Percentiles rank a stretch among this genome's conserved stretches.
Conservation (phyloP, 2,888 invertebrate genomes). For the Hydrotaea diabolus region DNA sequence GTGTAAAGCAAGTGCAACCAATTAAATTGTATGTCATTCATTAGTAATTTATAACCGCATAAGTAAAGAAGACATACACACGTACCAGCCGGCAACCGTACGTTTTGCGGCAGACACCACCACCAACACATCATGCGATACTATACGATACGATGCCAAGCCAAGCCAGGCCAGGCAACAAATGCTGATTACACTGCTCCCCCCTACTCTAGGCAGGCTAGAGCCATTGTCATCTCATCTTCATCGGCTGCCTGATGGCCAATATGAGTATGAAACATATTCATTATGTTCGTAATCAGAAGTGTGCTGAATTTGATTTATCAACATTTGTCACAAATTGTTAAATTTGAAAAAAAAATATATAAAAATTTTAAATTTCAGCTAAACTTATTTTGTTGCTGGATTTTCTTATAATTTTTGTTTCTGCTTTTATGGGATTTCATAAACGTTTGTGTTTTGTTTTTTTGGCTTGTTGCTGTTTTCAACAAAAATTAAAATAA, state of each 20-base stretch:
- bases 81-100: constrained; percentile 9
- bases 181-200: constrained; percentile 33
- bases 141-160: background rate
- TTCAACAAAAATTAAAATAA: constrained; percentile 54
- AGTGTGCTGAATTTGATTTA: constrained; percentile 67
- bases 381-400: background rate
- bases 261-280: background rate
- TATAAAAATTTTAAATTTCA: background rate
- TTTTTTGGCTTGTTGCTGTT: background rate
- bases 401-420: no score
- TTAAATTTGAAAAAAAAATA: constrained; percentile 39
- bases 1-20: constrained; percentile 71
- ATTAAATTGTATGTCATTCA: constrained; percentile 80
- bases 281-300: constrained; percentile 36
- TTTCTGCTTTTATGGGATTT: background rate
- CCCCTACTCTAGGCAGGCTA: background rate
- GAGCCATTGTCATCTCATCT: constrained; percentile 16
- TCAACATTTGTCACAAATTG: constrained; percentile 65
- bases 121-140: background rate
- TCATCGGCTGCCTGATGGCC: background rate
- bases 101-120: constrained; percentile 22
- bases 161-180: background rate
- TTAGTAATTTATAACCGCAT: constrained; percentile 79
- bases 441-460: background rate
- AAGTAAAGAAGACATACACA: constrained; percentile 54